Conservation (phyloP, 1,140 invertebrate species). For the Chymomyza costata region DNA sequence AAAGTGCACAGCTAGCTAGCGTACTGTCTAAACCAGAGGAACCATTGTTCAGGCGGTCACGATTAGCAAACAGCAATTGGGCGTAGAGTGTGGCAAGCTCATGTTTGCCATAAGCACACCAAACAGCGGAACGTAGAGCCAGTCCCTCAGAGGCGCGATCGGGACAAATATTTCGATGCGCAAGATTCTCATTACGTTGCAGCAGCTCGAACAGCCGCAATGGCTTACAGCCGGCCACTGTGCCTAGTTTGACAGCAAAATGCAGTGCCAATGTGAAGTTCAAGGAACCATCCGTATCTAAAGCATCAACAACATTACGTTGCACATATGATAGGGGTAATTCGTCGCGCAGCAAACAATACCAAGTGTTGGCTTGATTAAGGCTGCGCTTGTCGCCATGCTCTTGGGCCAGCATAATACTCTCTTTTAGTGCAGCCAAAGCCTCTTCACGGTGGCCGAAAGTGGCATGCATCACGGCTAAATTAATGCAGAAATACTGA, state of each 20-base stretch:
- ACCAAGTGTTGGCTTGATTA: slow-evolving; percentile 89
- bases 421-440: slow-evolving; percentile 86
- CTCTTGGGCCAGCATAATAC: slow-evolving; percentile 91
- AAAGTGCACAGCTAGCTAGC: slow-evolving; percentile 82
- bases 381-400: slow-evolving; percentile 89
- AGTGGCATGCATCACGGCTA: slow-evolving; percentile 89
- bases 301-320: slow-evolving; percentile 41
- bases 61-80: slow-evolving; percentile 81
- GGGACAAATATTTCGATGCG: slow-evolving; percentile 88
- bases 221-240: slow-evolving; percentile 63
- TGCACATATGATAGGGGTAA: slow-evolving; percentile 47
- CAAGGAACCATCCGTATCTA: slow-evolving; percentile 77
- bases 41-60: slow-evolving; percentile 79
- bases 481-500: slow-evolving; percentile 91
- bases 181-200: slow-evolving; percentile 88
- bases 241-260: slow-evolving; percentile 78
- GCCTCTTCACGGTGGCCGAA: slow-evolving; percentile 91
- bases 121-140: slow-evolving; percentile 87
- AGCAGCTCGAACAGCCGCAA: slow-evolving; percentile 81
- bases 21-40: slow-evolving; percentile 83
- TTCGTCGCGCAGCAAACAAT: slow-evolving; percentile 80
- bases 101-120: slow-evolving; percentile 90
- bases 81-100: slow-evolving; percentile 87
- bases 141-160: slow-evolving; percentile 87
- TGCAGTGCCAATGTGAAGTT: slow-evolving; percentile 81